Evolutionary conservation across 2,888 invertebrate genomes (phyloP), one percentile per base, ranked within the genome.

Genomic region (Phorcus lineatus): DNA sequence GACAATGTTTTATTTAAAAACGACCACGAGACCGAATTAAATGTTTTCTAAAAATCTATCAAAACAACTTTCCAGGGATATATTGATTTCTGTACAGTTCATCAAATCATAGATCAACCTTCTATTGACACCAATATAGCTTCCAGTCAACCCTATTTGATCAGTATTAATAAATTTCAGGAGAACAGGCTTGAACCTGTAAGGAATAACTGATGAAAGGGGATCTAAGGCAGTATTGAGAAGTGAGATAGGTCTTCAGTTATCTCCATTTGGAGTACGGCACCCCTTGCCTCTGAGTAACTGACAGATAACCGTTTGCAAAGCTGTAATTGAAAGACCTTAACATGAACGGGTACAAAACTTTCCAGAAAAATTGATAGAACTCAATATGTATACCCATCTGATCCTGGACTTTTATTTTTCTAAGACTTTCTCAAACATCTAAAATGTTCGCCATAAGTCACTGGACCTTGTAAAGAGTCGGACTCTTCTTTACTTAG

Each of bases 121-220:
- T 19, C 54, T 76, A 11, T 76, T 76, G 31, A 55, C 76, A 54
- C 76, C 55, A 22, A 31, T 76, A 28, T 55, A 76, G 52, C 75
- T 75, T 2, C 53, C 53, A 11, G 52, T 1, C 19, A 75, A 47
- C 1, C 52, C 13, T 11, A 53, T 75, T 75, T 75, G 22, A 16
- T 75, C 75, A 1, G 40, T 24, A 24, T 24, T 52, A 6, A 47
- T 75, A 3, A 75, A 9, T 75, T 75, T 47, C 1, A 19, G 53
- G 4, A 53, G 28, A 24, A 53, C n/a, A 16, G 11, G 0, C 31
- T 76, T 76, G 6, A 76, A 19, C 11, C 55, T 24, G 19, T 76
- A n/a, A 24, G 76, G n/a, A 52, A 55, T 76, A n/a, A 19, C 19
- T n/a, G 53, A 76, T 28, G 76, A 76, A 13, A 52, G 53, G 13